Evolutionary conservation across 2,888 invertebrate genomes (phyloP), one percentile per base, ranked within the genome.

Genomic region (Thalpophila matura): DNA sequence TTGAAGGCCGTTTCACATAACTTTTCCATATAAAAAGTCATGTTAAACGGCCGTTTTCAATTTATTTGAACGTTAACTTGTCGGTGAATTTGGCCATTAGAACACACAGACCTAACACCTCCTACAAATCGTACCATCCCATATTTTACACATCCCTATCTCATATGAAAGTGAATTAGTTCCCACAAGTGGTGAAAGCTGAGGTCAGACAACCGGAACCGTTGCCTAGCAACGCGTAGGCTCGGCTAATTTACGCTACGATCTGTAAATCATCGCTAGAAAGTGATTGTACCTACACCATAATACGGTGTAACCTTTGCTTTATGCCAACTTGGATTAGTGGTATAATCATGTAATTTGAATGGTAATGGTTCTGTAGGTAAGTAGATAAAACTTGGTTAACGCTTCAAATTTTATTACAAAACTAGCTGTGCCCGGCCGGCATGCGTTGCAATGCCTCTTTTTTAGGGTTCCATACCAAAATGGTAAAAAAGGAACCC

Each of bases 251-350:
- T 81, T 79, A 79, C 77, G 38, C 70, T 66, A 49, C 40, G 47
- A 73, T 64, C 71, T 73, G 74, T 81, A 81, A 80, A 80, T 80
- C 80, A 80, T 74, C 59, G 38, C 33, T 75, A 67, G 81, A 81
- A 81, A 81, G 81, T 76, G 79, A 70, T 64, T 65, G 61, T 67
- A n/a, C n/a, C n/a, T n/a, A 50, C 26, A 49, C 60, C 40, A 57
- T 71, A 64, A 45, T 74, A 55, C 42, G 37, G 49, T 10, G 45
- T 74, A 55, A 76, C 79, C 79, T 68, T 67, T 70, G 42, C 43
- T 68, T 59, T 50, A 62, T 62, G 38, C 27, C 57, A 54, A 51
- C 33, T 45, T 40, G 62, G 55, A 78, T 75, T 78, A 61, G 49
- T 62, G 40, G 22, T 60, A 47, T 70, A 70, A 69, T 67, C 59